Evolutionary conservation across 2,113 vertebrate species (phyloP), one percentile per base, ranked within the genome.

Genomic region (Candoia aspera): DNA sequence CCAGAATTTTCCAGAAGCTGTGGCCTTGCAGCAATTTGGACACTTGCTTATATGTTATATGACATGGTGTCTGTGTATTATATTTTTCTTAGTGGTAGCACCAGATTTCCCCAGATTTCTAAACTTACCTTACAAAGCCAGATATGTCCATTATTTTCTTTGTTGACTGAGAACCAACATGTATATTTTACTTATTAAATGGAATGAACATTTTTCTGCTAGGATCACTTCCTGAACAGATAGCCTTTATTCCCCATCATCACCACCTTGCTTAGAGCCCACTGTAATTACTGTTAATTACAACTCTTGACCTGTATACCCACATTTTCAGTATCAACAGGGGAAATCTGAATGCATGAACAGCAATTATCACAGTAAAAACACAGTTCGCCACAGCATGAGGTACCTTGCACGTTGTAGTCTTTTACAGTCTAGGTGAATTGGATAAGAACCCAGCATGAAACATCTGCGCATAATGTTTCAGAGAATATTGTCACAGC

Each of bases 121-220:
- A 84, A 91, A 17, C 55, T 37, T 10, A 19, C 9, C 54, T 37
- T 37, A 86, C 26, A 54, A 86, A 85, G 10, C 12, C 26, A 54
- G 26, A 54, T 86, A 86, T 1, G 6, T 49, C 26, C 23, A 60
- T 90, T 86, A 26, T 59, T 59, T 79, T 53, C 11, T 73, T 55
- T 86, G 29, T n/a, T 53, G 53, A 13, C 49, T 91, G 83, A 90
- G 86, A 90, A 87, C 49, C 12, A 91, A 92, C 53, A 93, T 84
- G 90, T 94, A 33, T 93, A 93, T 86, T 94, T 95, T 93, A 46
- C 42, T 93, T 93, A 91, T 91, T 93, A 92, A 89, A 92, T 53
- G 87, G 49, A 95, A 84, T 91, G 29, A 17, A 73, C 89, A 92
- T 92, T 92, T 84, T 90, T 49, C 26, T 86, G 68, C 57, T 92